Base-by-base conservation (phyloP, 1,140 invertebrate genomes). In the Glomeris maerens region DNA sequence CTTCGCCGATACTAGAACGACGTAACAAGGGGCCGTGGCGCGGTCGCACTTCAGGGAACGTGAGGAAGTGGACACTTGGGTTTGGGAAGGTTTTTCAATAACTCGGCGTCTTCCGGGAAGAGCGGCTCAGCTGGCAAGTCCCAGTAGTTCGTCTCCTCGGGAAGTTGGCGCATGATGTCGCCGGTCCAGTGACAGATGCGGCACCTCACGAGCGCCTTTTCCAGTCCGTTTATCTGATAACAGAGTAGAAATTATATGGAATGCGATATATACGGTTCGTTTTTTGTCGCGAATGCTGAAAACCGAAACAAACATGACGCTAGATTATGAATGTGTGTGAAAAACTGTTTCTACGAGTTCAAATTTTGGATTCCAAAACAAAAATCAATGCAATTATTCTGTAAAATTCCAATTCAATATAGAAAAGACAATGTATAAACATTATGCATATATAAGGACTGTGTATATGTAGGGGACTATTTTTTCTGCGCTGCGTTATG, bases 211-310 rank as follows among this genome's bases (percentile, higher is more conserved):
- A 54, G 52, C 2, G 64, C 60, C 51, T 77, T 73, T 64, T 86
- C 83, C 22, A 66, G 70, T 27, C 83, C 75, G 64, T 84, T 84
- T 52, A 76, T 69, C 73, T 76, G 52, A 14, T n/a, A n/a, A n/a
- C n/a, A n/a, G n/a, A 55, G 58, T 54, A 29, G 42, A 44, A 47
- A 50, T 27, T 23, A 17, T 46, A 7, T 17, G 42, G 2, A 26
- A 44, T 7, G 4, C 14, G 4, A 29, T 47, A 5, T 17, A 44
- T 22, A 5, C 25, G 46, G 29, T 22, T 0, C 5, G 2, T 21
- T 3, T 14, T 17, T 17, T 28, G 20, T 3, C 45, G 25, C 21
- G 21, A 23, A 13, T 3, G 5, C 21, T 2, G 27, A 13, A 38
- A 31, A 57, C 55, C 53, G 55, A 55, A 48, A n/a, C n/a, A n/a